Evolutionary conservation across 2,888 invertebrate species (phyloP).

Genomic region (Gymnocheta viridis): DNA sequence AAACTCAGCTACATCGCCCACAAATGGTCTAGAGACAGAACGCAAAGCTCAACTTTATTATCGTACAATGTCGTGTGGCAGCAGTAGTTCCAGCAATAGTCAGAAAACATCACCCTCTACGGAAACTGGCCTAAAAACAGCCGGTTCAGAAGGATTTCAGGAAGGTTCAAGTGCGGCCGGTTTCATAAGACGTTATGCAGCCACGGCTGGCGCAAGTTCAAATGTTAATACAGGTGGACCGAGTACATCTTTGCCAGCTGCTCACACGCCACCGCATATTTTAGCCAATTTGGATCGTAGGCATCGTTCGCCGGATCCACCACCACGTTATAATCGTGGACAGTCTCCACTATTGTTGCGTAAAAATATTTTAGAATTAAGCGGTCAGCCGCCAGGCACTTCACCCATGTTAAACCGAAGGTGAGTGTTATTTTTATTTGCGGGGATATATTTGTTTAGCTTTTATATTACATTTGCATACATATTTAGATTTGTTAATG

Average conservation of each 20-base stretch:
- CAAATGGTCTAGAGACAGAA: conserved; percentile 68
- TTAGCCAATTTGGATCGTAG: conserved; percentile 79
- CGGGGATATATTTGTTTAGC: not conserved
- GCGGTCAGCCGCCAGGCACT: conserved; percentile 81
- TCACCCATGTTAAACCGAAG: conserved; percentile 84
- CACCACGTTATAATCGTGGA: conserved; percentile 83
- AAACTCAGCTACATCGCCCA: conserved; percentile 70
- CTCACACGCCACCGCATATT: conserved; percentile 75
- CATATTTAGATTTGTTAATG: conserved; percentile 81
- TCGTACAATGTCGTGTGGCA: conserved; percentile 77
- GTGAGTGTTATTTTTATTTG: conserved; percentile 76
- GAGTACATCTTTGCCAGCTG: conserved; percentile 60
- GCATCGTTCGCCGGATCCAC: conserved; percentile 85
- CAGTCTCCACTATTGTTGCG: conserved; percentile 84
- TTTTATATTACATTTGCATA: too few relatives aligned
- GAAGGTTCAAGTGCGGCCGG: conserved; percentile 65
- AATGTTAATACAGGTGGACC: conserved; percentile 64
- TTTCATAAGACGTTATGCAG: conserved; percentile 76
- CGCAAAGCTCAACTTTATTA: conserved; percentile 74
- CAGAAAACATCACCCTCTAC: conserved; percentile 78
- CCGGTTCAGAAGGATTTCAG: conserved; percentile 41
- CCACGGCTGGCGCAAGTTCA: conserved; percentile 70
- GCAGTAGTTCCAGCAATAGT: conserved; percentile 75
- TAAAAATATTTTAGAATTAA: conserved; percentile 84
- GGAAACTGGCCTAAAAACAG: conserved; percentile 61